Conservation (phyloP, 2,797 vertebrate genomes). For the Thunnus albacares region DNA sequence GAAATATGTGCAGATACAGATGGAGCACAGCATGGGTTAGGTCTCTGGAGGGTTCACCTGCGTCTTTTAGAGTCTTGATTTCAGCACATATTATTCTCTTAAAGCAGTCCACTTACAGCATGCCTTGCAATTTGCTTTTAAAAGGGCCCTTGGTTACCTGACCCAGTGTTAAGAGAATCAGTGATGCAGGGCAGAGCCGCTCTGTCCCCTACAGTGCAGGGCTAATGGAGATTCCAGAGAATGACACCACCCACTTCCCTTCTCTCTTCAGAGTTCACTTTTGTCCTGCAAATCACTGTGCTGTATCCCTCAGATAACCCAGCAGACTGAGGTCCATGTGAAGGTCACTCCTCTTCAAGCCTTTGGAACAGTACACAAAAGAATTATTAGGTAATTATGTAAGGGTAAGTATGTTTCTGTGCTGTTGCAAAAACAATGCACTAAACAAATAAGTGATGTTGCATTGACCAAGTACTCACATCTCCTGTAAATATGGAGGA, state of each 20-base stretch:
- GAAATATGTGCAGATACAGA: conserved; percentile 40
- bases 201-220: conserved; percentile 44
- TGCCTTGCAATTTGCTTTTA: conserved; percentile 42
- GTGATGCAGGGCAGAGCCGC: conserved; percentile 34
- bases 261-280: conserved; percentile 49
- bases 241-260: conserved; percentile 71
- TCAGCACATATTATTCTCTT: conserved; percentile 55
- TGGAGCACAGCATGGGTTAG: conserved; percentile 35
- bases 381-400: too few species aligned
- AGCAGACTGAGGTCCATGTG: conserved; percentile 9
- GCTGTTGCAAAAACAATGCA: neutral
- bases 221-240: conserved; percentile 80
- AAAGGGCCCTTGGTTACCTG: conserved; percentile 42
- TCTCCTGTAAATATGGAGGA: conserved; percentile 30
- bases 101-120: conserved; percentile 31
- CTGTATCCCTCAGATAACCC: conserved; percentile 53
- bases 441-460: neutral
- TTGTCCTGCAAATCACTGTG: conserved; percentile 68
- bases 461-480: conserved; percentile 4
- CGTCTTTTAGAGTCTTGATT: conserved; percentile 32
- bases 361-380: neutral
- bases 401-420: neutral
- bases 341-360: conserved; percentile 20
- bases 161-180: conserved; percentile 48
- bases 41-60: conserved; percentile 15